Base-by-base conservation (phyloP, 2,888 invertebrate genomes). In the Nasonia oneida region DNA sequence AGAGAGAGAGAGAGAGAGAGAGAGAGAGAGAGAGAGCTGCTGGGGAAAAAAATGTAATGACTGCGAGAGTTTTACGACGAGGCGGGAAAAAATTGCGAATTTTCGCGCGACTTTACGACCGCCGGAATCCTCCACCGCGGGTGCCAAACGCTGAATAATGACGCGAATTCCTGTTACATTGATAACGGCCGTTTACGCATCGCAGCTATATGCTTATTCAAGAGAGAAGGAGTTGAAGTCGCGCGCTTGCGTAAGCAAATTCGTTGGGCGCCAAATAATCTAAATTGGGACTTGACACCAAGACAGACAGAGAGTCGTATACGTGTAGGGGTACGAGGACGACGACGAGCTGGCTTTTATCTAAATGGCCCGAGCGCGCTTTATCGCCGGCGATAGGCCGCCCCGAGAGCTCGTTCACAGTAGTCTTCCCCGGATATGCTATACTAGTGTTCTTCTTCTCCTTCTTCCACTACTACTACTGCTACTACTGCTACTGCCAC, bases 271-370 rank as follows among this genome's bases (percentile, higher is more conserved):
- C 71, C 81, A 81, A 86, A 86, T 83, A 86, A 86, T 83, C 83
- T 83, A 79, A 83, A 83, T 83, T 80, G 29, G 76, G 76, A 33
- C 85, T 71, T 75, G 79, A 67, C 79, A 29, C 23, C 50, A 29
- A 39, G 47, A 42, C 29, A 37, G 33, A 39, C 37, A 47, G 47
- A 39, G 37, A 57, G 64, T 47, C 10, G 33, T 23, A 90, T 90
- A 91, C 91, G 47, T 47, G 47, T 47, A 47, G 12, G 47, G 47
- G 47, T 47, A 47, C 47, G 47, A 47, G 10, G 47, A 47, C 47
- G 90, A 90, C 91, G 91, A 90, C 91, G 91, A 90, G 89, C 88
- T 88, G 87, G 87, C 88, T 90, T 90, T 91, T 92, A 92, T 91
- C 91, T 91, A 91, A 92, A 92, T 91, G 90, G 89, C 88, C 89